Conservation (phyloP, 2,888 invertebrate genomes). For the Icerya purchasi region DNA sequence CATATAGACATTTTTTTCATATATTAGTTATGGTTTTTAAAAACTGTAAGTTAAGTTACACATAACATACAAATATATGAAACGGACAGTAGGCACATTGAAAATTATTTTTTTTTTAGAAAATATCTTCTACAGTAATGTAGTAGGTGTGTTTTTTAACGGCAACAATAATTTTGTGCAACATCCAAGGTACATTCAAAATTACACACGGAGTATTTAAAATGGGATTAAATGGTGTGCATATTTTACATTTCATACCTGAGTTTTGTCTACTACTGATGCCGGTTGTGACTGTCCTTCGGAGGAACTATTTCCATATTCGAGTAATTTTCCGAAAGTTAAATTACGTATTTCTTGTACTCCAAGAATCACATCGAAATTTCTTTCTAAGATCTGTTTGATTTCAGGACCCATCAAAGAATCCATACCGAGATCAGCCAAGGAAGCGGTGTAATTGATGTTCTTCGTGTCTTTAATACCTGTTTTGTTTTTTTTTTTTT, state of each 20-base stretch:
- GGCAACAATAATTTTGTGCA: no score
- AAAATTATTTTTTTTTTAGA: no score
- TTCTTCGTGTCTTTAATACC: slow-evolving; percentile 70
- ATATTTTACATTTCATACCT: no score
- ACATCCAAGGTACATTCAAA: no score
- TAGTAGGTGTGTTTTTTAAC: no score
- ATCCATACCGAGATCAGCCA: slow-evolving; percentile 94
- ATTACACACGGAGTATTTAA: no score
- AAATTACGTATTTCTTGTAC: slow-evolving; percentile 76
- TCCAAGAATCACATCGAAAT: slow-evolving; percentile 71
- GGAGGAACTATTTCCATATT: slow-evolving; percentile 28
- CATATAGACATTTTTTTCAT: no score
- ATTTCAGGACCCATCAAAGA: slow-evolving; percentile 98
- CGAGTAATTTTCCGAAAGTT: slow-evolving; percentile 51
- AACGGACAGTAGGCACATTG: no score
- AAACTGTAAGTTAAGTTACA: no score
- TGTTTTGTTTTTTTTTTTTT: slow-evolving; percentile 22
- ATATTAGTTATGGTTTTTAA: no score
- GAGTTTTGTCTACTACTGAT: slow-evolving; percentile 23
- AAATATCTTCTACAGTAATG: no score
- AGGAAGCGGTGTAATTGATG: slow-evolving; percentile 47
- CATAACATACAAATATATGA: no score
- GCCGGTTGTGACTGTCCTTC: slow-evolving; percentile 19
- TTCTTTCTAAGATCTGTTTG: slow-evolving; percentile 81
- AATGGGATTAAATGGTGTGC: neutral